Percentiles rank a stretch among this genome's conserved stretches.
Evolutionary conservation across 2,113 vertebrate species (phyloP).

Genomic region (Campylomormyrus tamandua): DNA sequence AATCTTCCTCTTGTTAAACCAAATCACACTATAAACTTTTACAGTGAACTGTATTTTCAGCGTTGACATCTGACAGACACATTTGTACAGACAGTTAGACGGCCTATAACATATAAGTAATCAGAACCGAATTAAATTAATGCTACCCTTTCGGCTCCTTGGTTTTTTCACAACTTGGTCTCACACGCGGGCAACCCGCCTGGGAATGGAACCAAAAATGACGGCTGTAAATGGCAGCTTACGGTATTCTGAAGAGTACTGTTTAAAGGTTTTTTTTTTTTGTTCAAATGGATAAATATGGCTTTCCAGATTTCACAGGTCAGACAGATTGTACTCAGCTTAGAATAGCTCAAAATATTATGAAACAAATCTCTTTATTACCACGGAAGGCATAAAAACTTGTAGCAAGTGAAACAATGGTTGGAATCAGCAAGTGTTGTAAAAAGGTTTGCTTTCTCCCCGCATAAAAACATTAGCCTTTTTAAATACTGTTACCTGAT

Average conservation of each 20-base stretch:
- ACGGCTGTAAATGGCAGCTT: neutral
- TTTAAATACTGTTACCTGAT: neutral
- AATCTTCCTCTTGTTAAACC: neutral
- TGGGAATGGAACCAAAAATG: neutral
- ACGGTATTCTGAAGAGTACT: neutral
- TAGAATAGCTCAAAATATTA: conserved; percentile 3
- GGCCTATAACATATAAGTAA: neutral
- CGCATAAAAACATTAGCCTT: neutral
- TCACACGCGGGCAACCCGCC: neutral
- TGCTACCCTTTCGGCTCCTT: neutral
- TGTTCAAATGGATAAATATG: neutral
- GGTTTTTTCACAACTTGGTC: neutral
- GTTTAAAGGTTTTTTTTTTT: neutral
- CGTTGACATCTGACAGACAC: neutral
- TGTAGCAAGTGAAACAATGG: neutral
- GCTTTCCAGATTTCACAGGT: neutral
- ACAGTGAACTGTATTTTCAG: neutral
- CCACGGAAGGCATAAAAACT: neutral
- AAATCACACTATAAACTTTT: neutral
- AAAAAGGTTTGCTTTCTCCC: neutral
- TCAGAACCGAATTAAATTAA: neutral
- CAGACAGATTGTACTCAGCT: neutral
- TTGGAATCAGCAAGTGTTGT: neutral
- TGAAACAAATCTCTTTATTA: neutral
- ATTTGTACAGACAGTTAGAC: neutral